These are phyloP conservation scores for Eupithecia dodoneata DNA, from an alignment of 2,888 invertebrate species.

Conservation along the genomic window DNA sequence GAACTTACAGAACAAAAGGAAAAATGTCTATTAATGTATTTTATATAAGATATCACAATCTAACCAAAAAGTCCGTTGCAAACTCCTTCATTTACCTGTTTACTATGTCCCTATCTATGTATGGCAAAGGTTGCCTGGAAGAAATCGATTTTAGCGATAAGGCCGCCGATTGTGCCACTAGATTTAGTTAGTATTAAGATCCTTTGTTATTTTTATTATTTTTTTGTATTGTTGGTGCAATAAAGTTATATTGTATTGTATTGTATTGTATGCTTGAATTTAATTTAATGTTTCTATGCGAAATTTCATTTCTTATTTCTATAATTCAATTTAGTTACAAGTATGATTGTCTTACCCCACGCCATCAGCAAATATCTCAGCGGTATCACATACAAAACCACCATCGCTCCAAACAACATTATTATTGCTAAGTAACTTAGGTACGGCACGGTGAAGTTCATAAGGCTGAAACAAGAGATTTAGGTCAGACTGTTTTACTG, in stretches of 20 bases:
- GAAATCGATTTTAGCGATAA: too few relatives aligned
- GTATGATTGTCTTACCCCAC: slow-evolving; percentile 87
- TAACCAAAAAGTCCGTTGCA: not conserved
- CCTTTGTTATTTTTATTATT: too few relatives aligned
- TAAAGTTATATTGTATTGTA: too few relatives aligned
- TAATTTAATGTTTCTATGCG: not conserved
- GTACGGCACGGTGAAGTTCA: slow-evolving; percentile 98
- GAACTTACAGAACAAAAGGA: too few relatives aligned
- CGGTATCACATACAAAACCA: slow-evolving; percentile 95
- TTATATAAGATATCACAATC: not conserved
- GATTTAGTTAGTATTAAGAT: too few relatives aligned
- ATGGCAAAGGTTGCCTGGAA: too few relatives aligned
- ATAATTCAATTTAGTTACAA: not conserved
- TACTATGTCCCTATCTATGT: too few relatives aligned
- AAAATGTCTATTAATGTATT: too few relatives aligned
- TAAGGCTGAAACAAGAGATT: slow-evolving; percentile 87
- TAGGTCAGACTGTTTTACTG: not conserved
- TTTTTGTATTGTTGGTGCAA: too few relatives aligned
- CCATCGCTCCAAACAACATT: slow-evolving; percentile 87
- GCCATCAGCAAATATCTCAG: slow-evolving; percentile 94
- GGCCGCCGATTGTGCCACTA: too few relatives aligned
- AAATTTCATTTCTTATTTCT: not conserved
- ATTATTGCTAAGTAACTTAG: slow-evolving; percentile 96
- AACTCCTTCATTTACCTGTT: not conserved
- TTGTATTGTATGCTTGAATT: not conserved